phyloP scores from a whole-genome alignment of 2,797 vertebrate genomes.

The Acrossocheilus wenchowensis region DNA sequence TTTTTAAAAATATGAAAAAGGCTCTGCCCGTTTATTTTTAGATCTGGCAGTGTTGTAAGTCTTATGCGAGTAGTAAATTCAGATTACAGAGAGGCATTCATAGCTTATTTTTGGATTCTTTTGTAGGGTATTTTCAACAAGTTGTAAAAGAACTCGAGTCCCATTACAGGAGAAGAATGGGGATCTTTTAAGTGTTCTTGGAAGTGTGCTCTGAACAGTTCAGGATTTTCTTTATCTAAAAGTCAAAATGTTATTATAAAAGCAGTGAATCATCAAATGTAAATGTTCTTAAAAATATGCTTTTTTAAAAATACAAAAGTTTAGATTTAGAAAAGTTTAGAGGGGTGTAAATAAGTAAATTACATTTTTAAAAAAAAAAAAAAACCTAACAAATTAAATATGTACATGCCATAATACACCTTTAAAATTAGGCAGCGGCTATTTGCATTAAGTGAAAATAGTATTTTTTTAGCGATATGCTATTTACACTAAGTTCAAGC shows the following conservation, averaged over 20 bases:
- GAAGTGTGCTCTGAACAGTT: background rate
- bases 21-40: conserved; percentile 66
- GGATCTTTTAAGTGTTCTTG: conserved; percentile 63
- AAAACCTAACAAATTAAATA: background rate
- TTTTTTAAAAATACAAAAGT: background rate
- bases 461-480: too few relatives aligned
- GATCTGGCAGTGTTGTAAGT: conserved; percentile 64
- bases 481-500: too few relatives aligned
- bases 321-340: too few relatives aligned
- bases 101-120: conserved; percentile 56
- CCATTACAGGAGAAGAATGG: conserved; percentile 32
- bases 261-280: background rate
- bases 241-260: background rate
- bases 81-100: conserved; percentile 46
- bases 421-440: background rate
- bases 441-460: background rate
- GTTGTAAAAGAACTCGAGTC: conserved; percentile 53
- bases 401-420: background rate
- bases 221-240: background rate
- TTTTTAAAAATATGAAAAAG: conserved; percentile 64
- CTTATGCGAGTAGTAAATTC: conserved; percentile 31
- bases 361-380: too few relatives aligned
- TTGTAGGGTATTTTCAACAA: conserved; percentile 69
- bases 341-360: background rate
- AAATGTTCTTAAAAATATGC: background rate